phyloP scores from a whole-genome alignment of 2,888 invertebrate species.

The Lamellibrachia columna region DNA sequence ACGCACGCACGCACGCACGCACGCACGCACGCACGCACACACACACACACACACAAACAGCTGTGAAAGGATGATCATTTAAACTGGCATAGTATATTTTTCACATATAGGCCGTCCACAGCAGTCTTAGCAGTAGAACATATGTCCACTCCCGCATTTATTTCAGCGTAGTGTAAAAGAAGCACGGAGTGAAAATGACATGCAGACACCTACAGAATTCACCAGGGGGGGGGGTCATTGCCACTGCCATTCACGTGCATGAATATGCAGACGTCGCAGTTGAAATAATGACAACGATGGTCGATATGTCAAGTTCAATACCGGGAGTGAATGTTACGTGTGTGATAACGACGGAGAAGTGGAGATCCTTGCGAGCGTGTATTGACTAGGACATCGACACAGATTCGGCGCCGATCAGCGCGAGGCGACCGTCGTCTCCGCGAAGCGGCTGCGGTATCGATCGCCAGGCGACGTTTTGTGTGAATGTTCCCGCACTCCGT shows the following conservation, averaged over 20 bases:
- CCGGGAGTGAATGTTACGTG: not conserved
- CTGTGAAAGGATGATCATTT: no score
- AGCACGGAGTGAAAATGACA: no score
- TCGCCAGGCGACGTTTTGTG: not conserved
- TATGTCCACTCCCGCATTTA: no score
- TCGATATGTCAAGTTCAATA: not conserved
- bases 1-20: no score
- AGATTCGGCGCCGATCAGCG: not conserved
- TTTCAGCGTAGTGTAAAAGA: no score
- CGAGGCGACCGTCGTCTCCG: not conserved
- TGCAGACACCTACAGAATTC: no score
- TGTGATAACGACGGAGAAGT: not conserved
- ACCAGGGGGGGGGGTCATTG: no score
- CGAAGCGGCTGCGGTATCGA: not conserved
- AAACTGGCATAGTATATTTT: no score
- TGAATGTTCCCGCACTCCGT: not conserved
- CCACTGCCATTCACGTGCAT: not conserved
- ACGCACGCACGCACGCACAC: no score
- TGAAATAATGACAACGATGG: not conserved
- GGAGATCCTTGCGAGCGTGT: not conserved
- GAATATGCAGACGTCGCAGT: not conserved
- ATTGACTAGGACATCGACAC: not conserved
- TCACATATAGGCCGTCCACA: no score
- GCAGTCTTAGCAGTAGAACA: no score
- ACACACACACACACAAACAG: no score